Percentiles rank a stretch among this genome's conserved stretches.
Evolutionary conservation across 2,797 vertebrate species (phyloP).

Genomic region (Eurystomus glaucurus): DNA sequence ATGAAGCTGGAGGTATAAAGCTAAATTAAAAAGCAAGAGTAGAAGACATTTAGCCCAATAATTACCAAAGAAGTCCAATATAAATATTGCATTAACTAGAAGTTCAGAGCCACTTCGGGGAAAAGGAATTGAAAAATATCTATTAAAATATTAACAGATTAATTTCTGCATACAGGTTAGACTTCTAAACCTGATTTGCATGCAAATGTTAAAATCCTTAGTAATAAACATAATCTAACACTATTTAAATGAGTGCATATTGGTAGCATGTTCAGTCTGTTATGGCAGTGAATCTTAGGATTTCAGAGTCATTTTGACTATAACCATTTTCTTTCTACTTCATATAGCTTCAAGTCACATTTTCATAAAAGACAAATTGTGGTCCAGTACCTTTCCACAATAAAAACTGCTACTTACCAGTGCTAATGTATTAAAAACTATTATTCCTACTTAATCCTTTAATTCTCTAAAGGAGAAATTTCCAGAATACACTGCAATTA

Average conservation of each 20-base stretch:
- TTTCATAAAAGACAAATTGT: neutral
- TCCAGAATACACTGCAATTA: neutral
- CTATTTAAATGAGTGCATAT: slow-evolving; percentile 32
- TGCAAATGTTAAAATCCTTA: slow-evolving; percentile 15
- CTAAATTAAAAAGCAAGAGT: slow-evolving; percentile 43
- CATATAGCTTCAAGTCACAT: neutral
- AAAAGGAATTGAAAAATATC: slow-evolving; percentile 18
- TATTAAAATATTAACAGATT: slow-evolving; percentile 49
- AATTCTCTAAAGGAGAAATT: neutral
- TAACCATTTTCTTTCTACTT: slow-evolving; percentile 18
- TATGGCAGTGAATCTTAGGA: neutral
- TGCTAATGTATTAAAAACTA: neutral
- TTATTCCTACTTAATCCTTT: neutral
- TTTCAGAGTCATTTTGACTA: slow-evolving; percentile 24
- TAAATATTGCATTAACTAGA: slow-evolving; percentile 51
- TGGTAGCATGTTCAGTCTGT: neutral
- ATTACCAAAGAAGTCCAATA: slow-evolving; percentile 37
- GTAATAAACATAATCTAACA: neutral
- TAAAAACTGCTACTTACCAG: neutral
- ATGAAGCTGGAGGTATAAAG: slow-evolving; percentile 52
- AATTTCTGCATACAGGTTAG: slow-evolving; percentile 20
- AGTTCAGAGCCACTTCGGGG: neutral
- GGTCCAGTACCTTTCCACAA: neutral
- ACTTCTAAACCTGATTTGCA: slow-evolving; percentile 28
- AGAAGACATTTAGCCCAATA: slow-evolving; percentile 40